Conservation (phyloP, 2,797 vertebrate species). For the Microctenopoma stevenorrisi region DNA sequence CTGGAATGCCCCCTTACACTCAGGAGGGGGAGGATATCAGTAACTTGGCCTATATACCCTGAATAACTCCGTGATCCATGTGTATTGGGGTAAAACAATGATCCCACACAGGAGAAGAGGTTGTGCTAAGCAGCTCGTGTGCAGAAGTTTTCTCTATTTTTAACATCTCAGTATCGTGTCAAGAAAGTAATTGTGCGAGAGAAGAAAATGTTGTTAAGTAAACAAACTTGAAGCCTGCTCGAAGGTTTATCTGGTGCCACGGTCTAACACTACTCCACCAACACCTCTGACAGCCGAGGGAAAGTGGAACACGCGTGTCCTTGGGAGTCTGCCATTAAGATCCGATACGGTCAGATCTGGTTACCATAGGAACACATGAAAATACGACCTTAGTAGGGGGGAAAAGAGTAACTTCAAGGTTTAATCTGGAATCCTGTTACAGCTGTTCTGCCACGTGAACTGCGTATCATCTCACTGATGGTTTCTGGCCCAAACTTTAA, state of each 20-base stretch:
- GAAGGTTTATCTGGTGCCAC: neutral
- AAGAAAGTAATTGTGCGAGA: conserved; percentile 2
- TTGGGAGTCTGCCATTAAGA: conserved; percentile 38
- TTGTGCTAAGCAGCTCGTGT: conserved; percentile 10
- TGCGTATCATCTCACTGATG: conserved; percentile 21
- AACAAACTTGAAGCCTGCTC: neutral
- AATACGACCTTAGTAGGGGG: neutral
- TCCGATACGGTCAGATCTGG: conserved; percentile 40
- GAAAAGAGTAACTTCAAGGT: conserved; percentile 43
- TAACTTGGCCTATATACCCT: conserved; percentile 76
- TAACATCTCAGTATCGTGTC: conserved; percentile 10
- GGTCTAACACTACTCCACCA: neutral
- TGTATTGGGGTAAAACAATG: conserved; percentile 60
- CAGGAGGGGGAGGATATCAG: conserved; percentile 64
- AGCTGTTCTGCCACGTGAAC: conserved; percentile 27
- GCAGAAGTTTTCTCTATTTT: conserved; percentile 35
- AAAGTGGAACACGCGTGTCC: conserved; percentile 21
- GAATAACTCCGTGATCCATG: conserved; percentile 65
- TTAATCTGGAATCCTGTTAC: conserved; percentile 44
- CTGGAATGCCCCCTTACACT: conserved; percentile 67
- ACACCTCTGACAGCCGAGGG: conserved; percentile 22
- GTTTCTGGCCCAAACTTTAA: conserved; percentile 41
- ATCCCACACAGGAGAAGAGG: conserved; percentile 46
- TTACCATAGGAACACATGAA: conserved; percentile 57
- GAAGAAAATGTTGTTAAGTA: conserved; percentile 7